phyloP scores from a whole-genome alignment of 2,797 vertebrate species.

The Streptopelia turtur region DNA sequence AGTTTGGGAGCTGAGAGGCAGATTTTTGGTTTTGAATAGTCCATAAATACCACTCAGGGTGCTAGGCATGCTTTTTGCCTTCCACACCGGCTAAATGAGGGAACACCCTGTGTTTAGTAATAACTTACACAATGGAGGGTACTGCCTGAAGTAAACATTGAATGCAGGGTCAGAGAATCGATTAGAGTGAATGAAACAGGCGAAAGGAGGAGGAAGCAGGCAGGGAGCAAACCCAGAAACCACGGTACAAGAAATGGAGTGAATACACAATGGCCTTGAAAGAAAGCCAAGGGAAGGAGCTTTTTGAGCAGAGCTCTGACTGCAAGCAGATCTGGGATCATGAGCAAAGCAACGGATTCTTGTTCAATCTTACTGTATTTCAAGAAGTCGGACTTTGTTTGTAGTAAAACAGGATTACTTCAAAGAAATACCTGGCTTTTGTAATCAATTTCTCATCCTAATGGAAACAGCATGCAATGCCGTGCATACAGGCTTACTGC shows the following conservation, averaged over 20 bases:
- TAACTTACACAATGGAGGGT: neutral
- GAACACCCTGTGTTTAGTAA: neutral
- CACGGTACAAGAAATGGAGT: neutral
- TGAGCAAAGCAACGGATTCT: neutral
- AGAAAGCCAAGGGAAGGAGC: neutral
- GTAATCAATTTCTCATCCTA: slow-evolving; percentile 56
- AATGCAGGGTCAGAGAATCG: neutral
- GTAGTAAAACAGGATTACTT: slow-evolving; percentile 42
- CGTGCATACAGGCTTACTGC: accelerated
- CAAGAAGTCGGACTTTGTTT: slow-evolving; percentile 2
- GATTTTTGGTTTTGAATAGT: neutral
- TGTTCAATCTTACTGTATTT: slow-evolving; percentile 25
- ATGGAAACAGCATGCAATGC: slow-evolving; percentile 30
- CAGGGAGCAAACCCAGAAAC: neutral
- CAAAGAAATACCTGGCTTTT: slow-evolving; percentile 65
- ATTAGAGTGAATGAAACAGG: neutral
- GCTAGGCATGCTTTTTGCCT: neutral
- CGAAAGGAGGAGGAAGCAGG: neutral
- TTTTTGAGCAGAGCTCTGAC: neutral
- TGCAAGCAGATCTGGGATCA: neutral
- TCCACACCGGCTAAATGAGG: neutral
- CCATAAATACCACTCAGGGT: neutral
- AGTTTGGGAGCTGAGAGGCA: neutral
- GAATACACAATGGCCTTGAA: slow-evolving; percentile 34
- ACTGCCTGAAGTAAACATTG: neutral